Evolutionary conservation across 2,113 vertebrate genomes (phyloP).

Genomic region (Myiozetetes cayanensis): DNA sequence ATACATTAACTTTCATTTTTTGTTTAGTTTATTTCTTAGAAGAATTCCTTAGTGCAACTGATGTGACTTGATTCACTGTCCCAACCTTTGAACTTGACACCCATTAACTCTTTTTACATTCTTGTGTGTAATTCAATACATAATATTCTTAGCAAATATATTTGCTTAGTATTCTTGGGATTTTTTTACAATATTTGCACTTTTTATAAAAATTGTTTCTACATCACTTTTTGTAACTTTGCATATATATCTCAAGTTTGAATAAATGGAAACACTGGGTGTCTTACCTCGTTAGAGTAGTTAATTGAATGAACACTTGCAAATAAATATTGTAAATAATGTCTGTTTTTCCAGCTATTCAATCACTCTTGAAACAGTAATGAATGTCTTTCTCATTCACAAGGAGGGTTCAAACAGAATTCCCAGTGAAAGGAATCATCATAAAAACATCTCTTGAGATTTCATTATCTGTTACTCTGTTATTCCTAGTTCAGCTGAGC

Average conservation of each 20-base stretch:
- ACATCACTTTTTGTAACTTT: neutral
- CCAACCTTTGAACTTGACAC: neutral
- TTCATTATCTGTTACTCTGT: neutral
- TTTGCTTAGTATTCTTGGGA: neutral
- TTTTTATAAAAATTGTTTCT: neutral
- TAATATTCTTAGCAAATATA: neutral
- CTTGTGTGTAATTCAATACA: neutral
- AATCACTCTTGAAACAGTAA: neutral
- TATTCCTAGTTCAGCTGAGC: neutral
- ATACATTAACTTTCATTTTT: neutral
- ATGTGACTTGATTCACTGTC: rapidly evolving
- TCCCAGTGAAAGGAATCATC: neutral
- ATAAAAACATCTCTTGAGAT: neutral
- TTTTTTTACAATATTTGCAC: neutral
- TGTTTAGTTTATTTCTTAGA: neutral
- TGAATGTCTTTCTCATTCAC: neutral
- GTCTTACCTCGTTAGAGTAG: neutral
- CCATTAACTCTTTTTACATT: neutral
- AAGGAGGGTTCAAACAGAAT: neutral
- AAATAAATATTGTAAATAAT: neutral
- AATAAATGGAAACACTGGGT: neutral
- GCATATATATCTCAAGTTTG: neutral
- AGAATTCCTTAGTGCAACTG: neutral
- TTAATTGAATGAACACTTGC: neutral
- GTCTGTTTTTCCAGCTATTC: neutral